Evolutionary conservation across 2,113 vertebrate genomes (phyloP), one percentile per base, ranked within the genome.

Genomic region (Pachyramphus minor): DNA sequence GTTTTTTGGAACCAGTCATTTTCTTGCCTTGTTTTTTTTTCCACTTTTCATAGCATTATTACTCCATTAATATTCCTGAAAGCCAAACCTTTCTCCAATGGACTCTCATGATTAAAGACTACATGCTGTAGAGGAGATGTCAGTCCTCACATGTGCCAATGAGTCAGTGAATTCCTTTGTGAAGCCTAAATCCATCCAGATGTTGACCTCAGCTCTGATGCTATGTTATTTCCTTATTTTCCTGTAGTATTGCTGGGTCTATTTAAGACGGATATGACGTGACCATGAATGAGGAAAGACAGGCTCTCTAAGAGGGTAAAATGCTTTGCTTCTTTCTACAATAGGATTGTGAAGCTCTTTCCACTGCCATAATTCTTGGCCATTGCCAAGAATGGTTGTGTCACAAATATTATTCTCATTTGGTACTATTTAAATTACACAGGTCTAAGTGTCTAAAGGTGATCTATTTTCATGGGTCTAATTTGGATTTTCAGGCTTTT

Each of bases 101-200:
- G 74, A 41, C 68, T 96, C 35, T 90, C 55, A 84, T 85, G 88
- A 95, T 91, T 95, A 88, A 91, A 93, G 44, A 91, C 77, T 58
- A 94, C 83, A 89, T 30, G 82, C 28, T 93, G 67, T 83, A 44
- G 41, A 96, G 85, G 93, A 95, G 95, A 96, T 96, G 97, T 96
- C 96, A 95, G 74, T 96, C 85, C 63, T 96, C 74, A 89, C 86
- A 93, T 91, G 79, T 89, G 91, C 85, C 96, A 92, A 58, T 97
- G 96, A 97, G 88, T 96, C 96, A 95, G 90, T 95, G 84, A 93
- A 95, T 96, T 96, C 94, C 74, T 95, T 94, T 84, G 87, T 90
- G 91, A 85, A 95, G 90, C 80, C 91, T 95, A 95, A 97, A 86
- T 95, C 94, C 91, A 93, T 90, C 96, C 97, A 97, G 93, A 97